Evolutionary conservation across 2,113 vertebrate genomes (phyloP).

Genomic region (Epinephelus cyanopodus): DNA sequence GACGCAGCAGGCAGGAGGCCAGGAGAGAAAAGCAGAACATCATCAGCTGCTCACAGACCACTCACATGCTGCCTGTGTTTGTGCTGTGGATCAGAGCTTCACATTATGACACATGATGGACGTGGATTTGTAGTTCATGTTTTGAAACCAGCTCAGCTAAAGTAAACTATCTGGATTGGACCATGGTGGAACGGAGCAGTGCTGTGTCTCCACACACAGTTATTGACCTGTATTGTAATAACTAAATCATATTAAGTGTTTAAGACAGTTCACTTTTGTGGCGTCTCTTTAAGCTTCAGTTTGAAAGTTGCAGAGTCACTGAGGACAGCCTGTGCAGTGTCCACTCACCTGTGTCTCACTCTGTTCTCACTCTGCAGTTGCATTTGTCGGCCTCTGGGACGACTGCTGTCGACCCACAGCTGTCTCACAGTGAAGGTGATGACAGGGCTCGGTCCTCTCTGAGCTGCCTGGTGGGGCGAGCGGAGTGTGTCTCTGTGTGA

Average conservation of each 20-base stretch:
- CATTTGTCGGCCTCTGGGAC: not conserved
- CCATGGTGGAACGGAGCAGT: not conserved
- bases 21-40: not conserved
- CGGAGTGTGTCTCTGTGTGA: too few species aligned
- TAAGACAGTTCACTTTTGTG: not conserved
- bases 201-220: not conserved
- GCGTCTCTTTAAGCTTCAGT: not conserved
- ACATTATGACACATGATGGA: not conserved
- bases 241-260: not conserved
- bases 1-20: not conserved
- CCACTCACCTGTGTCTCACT: not conserved
- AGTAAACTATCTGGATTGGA: not conserved
- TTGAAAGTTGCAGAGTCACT: not conserved
- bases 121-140: not conserved
- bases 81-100: not conserved
- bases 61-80: not conserved
- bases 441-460: not conserved
- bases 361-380: constrained; percentile 2
- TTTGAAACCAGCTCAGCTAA: not conserved
- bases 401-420: not conserved
- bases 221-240: too few species aligned
- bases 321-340: not conserved
- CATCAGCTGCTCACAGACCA: not conserved
- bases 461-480: not conserved
- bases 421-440: not conserved